Evolutionary conservation across 2,888 invertebrate genomes (phyloP).

Genomic region (Marronus borbonicus): DNA sequence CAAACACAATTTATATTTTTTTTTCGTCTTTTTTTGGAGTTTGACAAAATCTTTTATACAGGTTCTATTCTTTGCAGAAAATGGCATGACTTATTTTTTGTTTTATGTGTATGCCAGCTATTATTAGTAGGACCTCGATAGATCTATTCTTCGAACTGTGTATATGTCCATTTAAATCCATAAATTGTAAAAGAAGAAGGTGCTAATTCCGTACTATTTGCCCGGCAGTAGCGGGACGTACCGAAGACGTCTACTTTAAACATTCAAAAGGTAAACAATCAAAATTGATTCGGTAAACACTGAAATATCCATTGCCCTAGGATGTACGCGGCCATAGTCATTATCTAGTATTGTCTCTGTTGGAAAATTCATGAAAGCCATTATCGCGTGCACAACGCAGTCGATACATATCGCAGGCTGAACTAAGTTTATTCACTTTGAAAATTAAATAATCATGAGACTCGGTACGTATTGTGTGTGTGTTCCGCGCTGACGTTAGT

Average conservation of each 20-base stretch:
- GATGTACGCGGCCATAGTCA: constrained; percentile 31
- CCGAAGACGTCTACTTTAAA: constrained; percentile 5
- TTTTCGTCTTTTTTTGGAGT: too few species aligned
- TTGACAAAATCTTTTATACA: too few species aligned
- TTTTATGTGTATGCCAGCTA: too few species aligned
- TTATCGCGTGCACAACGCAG: constrained; percentile 27
- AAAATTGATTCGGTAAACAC: constrained; percentile 38
- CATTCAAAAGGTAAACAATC: constrained; percentile 10
- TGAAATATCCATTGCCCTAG: constrained; percentile 24
- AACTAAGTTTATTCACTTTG: constrained; percentile 38
- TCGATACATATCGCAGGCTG: constrained; percentile 18
- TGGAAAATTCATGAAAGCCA: constrained; percentile 36
- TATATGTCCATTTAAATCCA: background rate
- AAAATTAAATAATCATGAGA: constrained; percentile 31
- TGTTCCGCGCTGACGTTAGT: background rate
- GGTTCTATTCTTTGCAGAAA: too few species aligned
- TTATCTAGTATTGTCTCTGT: constrained; percentile 40
- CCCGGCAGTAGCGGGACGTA: background rate
- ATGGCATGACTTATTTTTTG: too few species aligned
- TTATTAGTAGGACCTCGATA: too few species aligned
- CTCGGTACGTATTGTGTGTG: background rate
- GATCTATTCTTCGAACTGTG: too few species aligned
- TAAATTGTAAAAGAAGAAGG: background rate
- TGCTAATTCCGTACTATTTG: background rate
- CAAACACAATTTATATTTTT: too few species aligned